A percentile compares a stretch with the other conserved stretches of the same genome.
Evolutionary conservation across 2,797 vertebrate species (phyloP).

Genomic region (Argya squamiceps): DNA sequence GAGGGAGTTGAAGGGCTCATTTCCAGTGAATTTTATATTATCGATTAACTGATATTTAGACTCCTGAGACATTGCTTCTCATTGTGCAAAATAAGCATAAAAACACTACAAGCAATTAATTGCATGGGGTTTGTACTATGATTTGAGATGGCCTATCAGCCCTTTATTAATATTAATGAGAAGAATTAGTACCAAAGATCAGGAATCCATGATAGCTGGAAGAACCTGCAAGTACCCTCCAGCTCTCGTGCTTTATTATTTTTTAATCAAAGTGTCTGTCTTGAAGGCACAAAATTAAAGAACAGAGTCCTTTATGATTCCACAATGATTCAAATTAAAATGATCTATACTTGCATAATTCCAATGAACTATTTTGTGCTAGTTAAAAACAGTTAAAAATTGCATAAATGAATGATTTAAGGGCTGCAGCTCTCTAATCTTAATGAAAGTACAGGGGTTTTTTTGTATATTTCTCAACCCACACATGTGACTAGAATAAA

Average conservation of each 20-base stretch:
- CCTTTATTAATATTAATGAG: conserved; percentile 81
- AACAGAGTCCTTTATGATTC: conserved; percentile 78
- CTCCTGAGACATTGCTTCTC: conserved; percentile 63
- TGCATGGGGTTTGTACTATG: conserved; percentile 60
- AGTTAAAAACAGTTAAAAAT: conserved; percentile 81
- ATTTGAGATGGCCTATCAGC: conserved; percentile 72
- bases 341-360: conserved; percentile 80
- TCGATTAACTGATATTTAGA: conserved; percentile 75
- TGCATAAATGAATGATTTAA: conserved; percentile 77
- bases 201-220: conserved; percentile 68
- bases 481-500: conserved; percentile 50
- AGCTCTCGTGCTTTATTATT: conserved; percentile 81
- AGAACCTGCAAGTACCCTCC: conserved; percentile 75
- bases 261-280: conserved; percentile 82
- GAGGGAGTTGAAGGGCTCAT: conserved; percentile 43
- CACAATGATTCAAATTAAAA: conserved; percentile 81
- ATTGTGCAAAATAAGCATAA: conserved; percentile 78
- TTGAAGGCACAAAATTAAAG: conserved; percentile 81
- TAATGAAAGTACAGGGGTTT: conserved; percentile 63
- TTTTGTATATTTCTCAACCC: conserved; percentile 44
- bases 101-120: conserved; percentile 79
- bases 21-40: conserved; percentile 70
- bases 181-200: conserved; percentile 77
- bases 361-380: conserved; percentile 74
- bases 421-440: conserved; percentile 62